Evolutionary conservation across 2,888 invertebrate species (phyloP), one percentile per base, ranked within the genome.

Genomic region (Nomada lathburiana): DNA sequence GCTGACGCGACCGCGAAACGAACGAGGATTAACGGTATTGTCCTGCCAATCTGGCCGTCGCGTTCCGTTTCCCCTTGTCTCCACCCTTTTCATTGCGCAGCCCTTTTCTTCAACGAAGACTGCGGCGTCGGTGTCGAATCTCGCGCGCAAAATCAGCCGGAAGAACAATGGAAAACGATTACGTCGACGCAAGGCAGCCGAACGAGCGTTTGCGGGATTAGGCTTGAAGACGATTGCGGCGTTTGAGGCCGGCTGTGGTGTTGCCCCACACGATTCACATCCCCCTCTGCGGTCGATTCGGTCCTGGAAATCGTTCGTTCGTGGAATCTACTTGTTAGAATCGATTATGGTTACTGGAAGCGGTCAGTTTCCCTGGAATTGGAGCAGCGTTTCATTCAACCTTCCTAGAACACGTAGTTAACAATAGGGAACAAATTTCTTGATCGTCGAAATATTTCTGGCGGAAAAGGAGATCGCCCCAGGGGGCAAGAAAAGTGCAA

Each of bases 11-110:
- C 81, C 88, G 83, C 86, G 86, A 86, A 88, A 86, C 87, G 86
- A 81, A 88, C 84, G 84, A 88, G 87, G 88, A 88, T 88, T 88
- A 88, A 88, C 88, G 87, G 86, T 87, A 88, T 88, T 88, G 88
- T 88, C 86, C 84, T 82, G 88, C 87, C 88, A 86, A 86, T 88
- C 87, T 80, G 67, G 52, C 78, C 71, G 26, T 50, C 80, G 69
- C 70, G 69, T 65, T 60, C 71, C 60, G 57, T 62, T 76, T 73
- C 59, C 68, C 71, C 86, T 75, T 77, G 68, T 74, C 62, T 71
- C 80, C 69, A 57, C 69, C 52, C 73, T 82, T 80, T 67, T 63
- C 80, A 72, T 77, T 57, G 23, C 73, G 29, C 26, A 42, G 29
- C 23, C 60, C 80, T 76, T 86, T 87, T 86, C 78, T 76, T 79